Evolutionary conservation across 2,797 vertebrate genomes (phyloP).

Genomic region (Anas flavirostris): DNA sequence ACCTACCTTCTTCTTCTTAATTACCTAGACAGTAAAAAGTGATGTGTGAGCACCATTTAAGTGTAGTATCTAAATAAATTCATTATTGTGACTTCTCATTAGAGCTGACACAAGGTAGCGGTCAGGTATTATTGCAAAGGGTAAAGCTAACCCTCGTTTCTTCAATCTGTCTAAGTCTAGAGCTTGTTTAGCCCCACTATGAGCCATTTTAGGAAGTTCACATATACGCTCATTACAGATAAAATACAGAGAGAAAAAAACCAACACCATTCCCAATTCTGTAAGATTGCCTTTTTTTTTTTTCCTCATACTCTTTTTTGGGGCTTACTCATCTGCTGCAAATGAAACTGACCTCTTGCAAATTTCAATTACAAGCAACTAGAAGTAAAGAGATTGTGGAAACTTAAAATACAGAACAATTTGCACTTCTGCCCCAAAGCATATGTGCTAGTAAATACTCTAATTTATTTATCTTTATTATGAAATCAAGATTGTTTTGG

Average conservation of each 20-base stretch:
- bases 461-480: neutral
- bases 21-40: neutral
- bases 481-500: neutral
- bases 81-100: neutral
- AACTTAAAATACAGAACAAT: neutral
- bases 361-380: neutral
- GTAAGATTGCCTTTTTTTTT: neutral
- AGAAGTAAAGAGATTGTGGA: neutral
- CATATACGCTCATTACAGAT: neutral
- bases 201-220: neutral
- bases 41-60: neutral
- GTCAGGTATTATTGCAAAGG: neutral
- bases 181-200: neutral
- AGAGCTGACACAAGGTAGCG: neutral
- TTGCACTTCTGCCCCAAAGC: neutral
- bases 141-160: neutral
- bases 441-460: neutral
- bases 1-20: neutral
- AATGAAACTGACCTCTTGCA: neutral
- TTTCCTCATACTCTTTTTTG: rapidly evolving
- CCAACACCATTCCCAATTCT: neutral
- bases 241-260: neutral
- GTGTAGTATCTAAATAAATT: neutral
- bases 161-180: neutral
- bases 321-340: neutral